Percentiles rank a stretch among this genome's conserved stretches.
Conservation (phyloP, 2,113 vertebrate genomes). For the Hyaena hyaena region DNA sequence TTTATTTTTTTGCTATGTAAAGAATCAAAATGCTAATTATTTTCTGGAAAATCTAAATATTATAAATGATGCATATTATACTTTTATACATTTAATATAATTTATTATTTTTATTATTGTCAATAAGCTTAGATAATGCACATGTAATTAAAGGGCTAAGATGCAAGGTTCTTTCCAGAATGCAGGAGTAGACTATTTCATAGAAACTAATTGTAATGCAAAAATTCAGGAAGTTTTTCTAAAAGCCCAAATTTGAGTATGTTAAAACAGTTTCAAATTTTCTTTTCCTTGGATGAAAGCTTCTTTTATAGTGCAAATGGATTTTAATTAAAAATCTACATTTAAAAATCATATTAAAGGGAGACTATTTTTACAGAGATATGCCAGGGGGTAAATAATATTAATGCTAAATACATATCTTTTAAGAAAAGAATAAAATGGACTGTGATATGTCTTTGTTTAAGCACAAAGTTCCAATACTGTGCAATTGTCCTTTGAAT, state of each 20-base stretch:
- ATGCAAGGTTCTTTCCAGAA: neutral
- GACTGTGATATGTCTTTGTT: conserved; percentile 33
- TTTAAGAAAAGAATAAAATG: conserved; percentile 50
- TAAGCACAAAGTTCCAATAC: neutral
- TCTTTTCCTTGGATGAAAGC: conserved; percentile 71
- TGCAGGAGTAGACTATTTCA: neutral
- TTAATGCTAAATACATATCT: conserved; percentile 25
- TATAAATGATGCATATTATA: neutral
- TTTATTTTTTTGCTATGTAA: neutral
- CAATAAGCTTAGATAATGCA: neutral
- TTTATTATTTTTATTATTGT: neutral
- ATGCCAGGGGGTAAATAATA: conserved; percentile 72
- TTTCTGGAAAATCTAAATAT: neutral
- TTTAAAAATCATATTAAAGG: conserved; percentile 73
- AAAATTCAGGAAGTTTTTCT: conserved; percentile 44
- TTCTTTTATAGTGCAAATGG: conserved; percentile 81
- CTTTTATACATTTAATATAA: neutral
- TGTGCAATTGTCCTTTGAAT: conserved; percentile 41
- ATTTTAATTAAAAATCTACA: conserved; percentile 81
- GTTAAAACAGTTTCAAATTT: conserved; percentile 71
- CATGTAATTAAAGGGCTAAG: neutral
- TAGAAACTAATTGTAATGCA: neutral
- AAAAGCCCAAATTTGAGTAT: conserved; percentile 28
- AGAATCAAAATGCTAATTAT: neutral
- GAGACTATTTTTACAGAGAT: conserved; percentile 62